Base-by-base conservation (phyloP, 2,888 invertebrate genomes). In the Patella ulyssiponensis region DNA sequence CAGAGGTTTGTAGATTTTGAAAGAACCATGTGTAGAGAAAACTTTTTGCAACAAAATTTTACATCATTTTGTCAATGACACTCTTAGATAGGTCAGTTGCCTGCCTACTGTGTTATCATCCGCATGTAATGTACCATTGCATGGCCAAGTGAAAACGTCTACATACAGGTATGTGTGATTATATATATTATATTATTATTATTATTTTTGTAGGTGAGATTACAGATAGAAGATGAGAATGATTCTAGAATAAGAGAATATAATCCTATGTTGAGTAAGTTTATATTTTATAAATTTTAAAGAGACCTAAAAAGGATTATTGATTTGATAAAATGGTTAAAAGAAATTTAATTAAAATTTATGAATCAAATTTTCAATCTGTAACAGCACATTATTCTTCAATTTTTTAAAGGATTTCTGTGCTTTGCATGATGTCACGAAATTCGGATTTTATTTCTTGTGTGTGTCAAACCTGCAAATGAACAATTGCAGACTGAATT, bases 261-360 rank as follows among this genome's bases (percentile, higher is more conserved):
- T 27, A 79, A 81, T 76, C 80, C 85, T 9, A 81, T 86, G 80
- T 75, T 87, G 69, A 81, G 87, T 87, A 83, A 82, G 85, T 83
- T 3, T 64, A 53, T 58, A 14, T 56, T n/a, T 51, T 64, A 23
- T 3, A 14, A 12, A 7, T 27, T 27, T 27, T 33, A 33, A 33
- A 15, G 52, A 69, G 27, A 69, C 9, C 75, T 44, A n/a, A 20
- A 44, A 54, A 5, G 9, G 5, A 20, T 33, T 7, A 20, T 27
- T 73, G 15, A 20, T 71, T 44, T 33, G 33, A 33, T 73, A 17
- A 51, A n/a, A 20, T 64, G 69, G 69, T 64, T 64, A 9, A n/a
- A 64, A 20, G n/a, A 20, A 64, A 23, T 23, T 12, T 14, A 20
- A 23, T 23, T 23, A 64, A 20, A 64, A 20, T 23, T 23, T 23